Evolutionary conservation across 2,888 invertebrate genomes (phyloP), one percentile per base, ranked within the genome.

Genomic region (Mimas tiliae): DNA sequence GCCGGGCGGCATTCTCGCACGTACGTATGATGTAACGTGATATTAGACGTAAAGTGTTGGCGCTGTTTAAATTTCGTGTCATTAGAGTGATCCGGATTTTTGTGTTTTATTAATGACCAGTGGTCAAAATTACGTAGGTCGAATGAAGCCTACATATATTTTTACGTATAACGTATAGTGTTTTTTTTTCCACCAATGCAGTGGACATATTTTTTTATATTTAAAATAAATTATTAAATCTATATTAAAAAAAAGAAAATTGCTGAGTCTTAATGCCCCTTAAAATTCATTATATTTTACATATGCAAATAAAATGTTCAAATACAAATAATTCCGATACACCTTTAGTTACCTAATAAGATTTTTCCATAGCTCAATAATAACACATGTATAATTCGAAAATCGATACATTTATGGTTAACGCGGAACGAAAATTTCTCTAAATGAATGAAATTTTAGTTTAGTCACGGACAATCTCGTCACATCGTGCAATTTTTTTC

Each of bases 391-490:
- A 42, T 16, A 42, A 64, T 55, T 65, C 50, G 64, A 62, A 52
- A 65, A 69, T n/a, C 66, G 51, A 63, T 66, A 67, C 68, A 70
- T 19, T 19, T 6, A 58, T 16, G 19, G 38, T 58, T 58, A 21
- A 58, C 58, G 62, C 68, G 68, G 63, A 72, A 69, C 69, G 70
- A 72, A 67, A 77, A 74, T 77, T 74, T 78, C 77, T 73, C 78
- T 66, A 71, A 19, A 34, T 55, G 47, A 65, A 34, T 65, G 34
- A 58, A 47, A 50, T 58, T 58, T 71, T 75, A 70, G 78, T 74
- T 83, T 81, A 78, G 84, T 74, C 77, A 80, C 82, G 83, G 82
- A 76, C 79, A 84, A 86, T 88, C 80, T 80, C 73, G 65, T 64
- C 76, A 72, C 76, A 72, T 74, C 71, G 75, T 67, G 67, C 75